Evolutionary conservation across 2,113 vertebrate genomes (phyloP).

Genomic region (Callospermophilus lateralis): DNA sequence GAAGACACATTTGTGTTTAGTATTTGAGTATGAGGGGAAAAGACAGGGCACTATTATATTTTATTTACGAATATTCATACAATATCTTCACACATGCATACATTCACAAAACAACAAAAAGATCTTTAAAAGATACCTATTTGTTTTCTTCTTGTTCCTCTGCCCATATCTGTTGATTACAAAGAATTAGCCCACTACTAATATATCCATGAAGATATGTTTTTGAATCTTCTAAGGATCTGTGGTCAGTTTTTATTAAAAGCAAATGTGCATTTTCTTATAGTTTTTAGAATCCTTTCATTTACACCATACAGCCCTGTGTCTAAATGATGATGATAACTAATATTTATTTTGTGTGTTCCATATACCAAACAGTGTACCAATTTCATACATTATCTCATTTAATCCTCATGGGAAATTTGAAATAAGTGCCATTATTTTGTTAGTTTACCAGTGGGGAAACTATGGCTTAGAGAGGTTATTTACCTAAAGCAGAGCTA

Average conservation of each 20-base stretch:
- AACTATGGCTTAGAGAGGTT: not conserved
- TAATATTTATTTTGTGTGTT: not conserved
- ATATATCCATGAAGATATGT: not conserved
- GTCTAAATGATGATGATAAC: not conserved
- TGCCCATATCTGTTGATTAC: not conserved
- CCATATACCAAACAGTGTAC: not conserved
- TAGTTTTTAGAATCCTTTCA: not conserved
- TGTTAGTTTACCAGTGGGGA: not conserved
- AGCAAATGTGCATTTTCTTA: not conserved
- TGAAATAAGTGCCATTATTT: not conserved
- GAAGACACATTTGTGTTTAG: not conserved
- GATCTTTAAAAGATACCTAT: not conserved
- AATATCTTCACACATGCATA: not conserved
- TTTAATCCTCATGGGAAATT: not conserved
- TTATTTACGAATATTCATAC: not conserved
- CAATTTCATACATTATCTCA: not conserved
- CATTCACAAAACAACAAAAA: not conserved
- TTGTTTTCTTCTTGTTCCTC: not conserved
- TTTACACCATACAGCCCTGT: not conserved
- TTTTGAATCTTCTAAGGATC: not conserved
- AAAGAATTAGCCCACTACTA: not conserved
- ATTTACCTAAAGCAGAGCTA: not conserved
- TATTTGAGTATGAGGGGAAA: constrained; percentile 27
- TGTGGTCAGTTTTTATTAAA: not conserved
- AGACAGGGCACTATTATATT: not conserved